Percentiles rank a stretch among this genome's conserved stretches.
Evolutionary conservation across 2,113 vertebrate species (phyloP).

Genomic region (Syngnathus typhle): DNA sequence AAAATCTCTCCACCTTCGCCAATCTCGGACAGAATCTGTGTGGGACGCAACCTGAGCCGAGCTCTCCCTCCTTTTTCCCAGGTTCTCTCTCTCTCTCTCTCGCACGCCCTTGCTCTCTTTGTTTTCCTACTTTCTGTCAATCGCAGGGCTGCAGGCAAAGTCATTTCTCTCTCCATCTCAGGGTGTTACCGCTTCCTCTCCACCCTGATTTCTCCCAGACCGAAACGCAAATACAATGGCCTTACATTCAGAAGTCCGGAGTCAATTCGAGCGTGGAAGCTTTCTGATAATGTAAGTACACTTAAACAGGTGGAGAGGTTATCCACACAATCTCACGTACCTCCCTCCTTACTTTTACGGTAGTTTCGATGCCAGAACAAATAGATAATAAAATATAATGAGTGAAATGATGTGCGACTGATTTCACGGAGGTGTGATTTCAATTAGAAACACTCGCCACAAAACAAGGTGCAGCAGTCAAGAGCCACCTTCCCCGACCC

Average conservation of each 20-base stretch:
- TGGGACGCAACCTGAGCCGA: conserved; percentile 61
- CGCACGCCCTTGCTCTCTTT: conserved; percentile 16
- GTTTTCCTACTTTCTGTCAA: conserved; percentile 30
- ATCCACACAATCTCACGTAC: conserved; percentile 48
- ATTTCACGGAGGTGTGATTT: neutral
- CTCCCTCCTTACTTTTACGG: conserved; percentile 10
- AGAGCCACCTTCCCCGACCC: neutral
- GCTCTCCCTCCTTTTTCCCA: conserved; percentile 56
- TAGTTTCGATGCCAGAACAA: no score
- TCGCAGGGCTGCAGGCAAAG: conserved; percentile 45
- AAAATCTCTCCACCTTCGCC: conserved; percentile 11
- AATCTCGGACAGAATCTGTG: conserved; percentile 46
- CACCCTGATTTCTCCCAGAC: conserved; percentile 43
- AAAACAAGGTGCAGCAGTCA: neutral
- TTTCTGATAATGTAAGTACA: conserved; percentile 3
- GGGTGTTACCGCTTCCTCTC: conserved; percentile 70
- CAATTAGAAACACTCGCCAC: neutral
- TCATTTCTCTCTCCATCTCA: conserved; percentile 34
- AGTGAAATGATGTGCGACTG: no score
- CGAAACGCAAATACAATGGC: conserved; percentile 21
- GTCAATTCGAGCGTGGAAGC: neutral
- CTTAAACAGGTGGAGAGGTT: neutral
- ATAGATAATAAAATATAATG: no score
- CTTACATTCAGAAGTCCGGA: neutral
- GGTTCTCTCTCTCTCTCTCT: conserved; percentile 21